Evolutionary conservation across 2,797 vertebrate species (phyloP).

Genomic region (Columba guinea): DNA sequence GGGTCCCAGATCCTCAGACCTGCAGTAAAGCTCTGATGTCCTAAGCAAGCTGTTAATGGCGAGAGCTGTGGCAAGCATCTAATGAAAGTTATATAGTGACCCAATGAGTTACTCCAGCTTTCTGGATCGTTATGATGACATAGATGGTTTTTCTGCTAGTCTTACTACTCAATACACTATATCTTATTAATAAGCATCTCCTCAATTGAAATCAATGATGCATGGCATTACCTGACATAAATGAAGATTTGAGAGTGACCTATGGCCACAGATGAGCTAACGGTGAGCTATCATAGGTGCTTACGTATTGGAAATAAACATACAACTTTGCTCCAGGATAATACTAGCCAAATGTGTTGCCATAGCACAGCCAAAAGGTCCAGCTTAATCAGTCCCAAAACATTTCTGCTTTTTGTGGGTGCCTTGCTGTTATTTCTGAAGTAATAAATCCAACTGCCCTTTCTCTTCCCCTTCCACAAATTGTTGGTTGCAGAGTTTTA

Average conservation of each 20-base stretch:
- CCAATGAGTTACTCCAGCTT: neutral
- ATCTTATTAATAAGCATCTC: neutral
- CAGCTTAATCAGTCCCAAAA: neutral
- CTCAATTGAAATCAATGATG: neutral
- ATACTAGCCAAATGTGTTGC: neutral
- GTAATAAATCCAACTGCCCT: slow-evolving; percentile 7
- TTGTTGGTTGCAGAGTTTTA: slow-evolving; percentile 1
- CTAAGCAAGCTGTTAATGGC: neutral
- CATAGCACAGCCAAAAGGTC: neutral
- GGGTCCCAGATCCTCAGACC: neutral
- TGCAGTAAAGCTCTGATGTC: neutral
- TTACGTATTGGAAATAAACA: neutral
- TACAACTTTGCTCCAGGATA: neutral
- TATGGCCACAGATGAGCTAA: neutral
- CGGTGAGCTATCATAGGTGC: neutral
- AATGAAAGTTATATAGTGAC: neutral
- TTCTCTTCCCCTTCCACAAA: slow-evolving; percentile 19
- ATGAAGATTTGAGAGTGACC: slow-evolving; percentile 9
- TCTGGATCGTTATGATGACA: neutral
- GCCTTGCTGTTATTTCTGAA: neutral
- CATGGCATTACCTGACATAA: neutral
- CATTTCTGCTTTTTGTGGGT: neutral
- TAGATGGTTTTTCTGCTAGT: neutral
- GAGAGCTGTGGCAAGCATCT: neutral
- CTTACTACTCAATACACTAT: neutral